These are phyloP conservation scores for Micromesistius poutassou DNA, from an alignment of 2,797 vertebrate genomes.

Conservation along the genomic window DNA sequence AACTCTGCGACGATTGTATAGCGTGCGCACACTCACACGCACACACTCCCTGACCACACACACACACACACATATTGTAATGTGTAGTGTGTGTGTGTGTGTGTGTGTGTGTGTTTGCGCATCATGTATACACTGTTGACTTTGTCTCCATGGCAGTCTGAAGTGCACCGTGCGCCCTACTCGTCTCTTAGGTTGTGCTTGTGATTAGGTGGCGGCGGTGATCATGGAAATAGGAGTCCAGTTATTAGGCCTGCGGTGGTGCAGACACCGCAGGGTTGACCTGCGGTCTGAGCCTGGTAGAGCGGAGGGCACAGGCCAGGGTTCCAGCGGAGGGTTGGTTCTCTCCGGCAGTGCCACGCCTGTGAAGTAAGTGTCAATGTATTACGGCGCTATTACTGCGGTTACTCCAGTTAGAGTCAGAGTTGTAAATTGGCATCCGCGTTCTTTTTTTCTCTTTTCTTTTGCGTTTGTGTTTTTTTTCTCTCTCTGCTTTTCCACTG, in stretches of 20 bases:
- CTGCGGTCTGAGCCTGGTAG: constrained; percentile 14
- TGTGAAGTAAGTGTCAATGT: constrained; percentile 41
- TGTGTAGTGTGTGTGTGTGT: constrained; percentile 9
- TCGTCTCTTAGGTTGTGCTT: constrained; percentile 14
- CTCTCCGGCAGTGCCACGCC: constrained; percentile 33
- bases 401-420: constrained; percentile 29
- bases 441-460: background rate
- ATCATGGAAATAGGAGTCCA: constrained; percentile 11
- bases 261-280: constrained; percentile 22
- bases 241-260: background rate
- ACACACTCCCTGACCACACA: too few relatives aligned
- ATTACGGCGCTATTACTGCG: constrained; percentile 49
- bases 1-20: constrained; percentile 22
- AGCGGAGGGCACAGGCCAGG: constrained; percentile 4
- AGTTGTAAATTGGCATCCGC: background rate
- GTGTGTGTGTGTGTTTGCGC: constrained; percentile 5
- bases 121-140: background rate
- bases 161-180: constrained; percentile 25
- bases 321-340: constrained; percentile 50
- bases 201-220: constrained; percentile 21
- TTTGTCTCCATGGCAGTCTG: constrained; percentile 17
- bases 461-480: constrained; percentile 30
- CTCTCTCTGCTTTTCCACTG: constrained; percentile 41
- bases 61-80: background rate
- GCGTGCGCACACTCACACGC: constrained; percentile 13